These are phyloP conservation scores for Lamproptera curius DNA, from an alignment of 2,888 invertebrate species.

Conservation along the genomic window DNA sequence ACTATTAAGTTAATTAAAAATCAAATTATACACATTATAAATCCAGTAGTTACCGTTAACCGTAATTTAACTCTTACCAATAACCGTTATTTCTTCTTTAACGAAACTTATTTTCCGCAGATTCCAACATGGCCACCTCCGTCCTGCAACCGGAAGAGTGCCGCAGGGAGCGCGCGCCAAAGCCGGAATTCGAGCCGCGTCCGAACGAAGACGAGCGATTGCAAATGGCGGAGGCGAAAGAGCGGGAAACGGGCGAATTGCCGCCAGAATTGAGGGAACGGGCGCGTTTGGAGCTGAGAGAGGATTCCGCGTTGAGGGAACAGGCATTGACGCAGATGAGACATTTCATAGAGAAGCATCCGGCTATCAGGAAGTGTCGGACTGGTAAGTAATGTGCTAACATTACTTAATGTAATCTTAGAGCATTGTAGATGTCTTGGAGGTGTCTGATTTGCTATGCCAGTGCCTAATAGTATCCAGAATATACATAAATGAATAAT, in stretches of 20 bases:
- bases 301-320: conserved; percentile 85
- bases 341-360: conserved; percentile 90
- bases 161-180: conserved; percentile 55
- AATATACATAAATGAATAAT: too few relatives aligned
- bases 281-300: conserved; percentile 86
- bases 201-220: conserved; percentile 60
- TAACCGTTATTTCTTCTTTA: too few relatives aligned
- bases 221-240: conserved; percentile 52
- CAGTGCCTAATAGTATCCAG: too few relatives aligned
- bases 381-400: conserved; percentile 84
- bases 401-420: too few relatives aligned
- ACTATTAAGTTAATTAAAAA: too few relatives aligned
- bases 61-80: too few relatives aligned
- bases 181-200: conserved; percentile 45
- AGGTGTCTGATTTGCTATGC: too few relatives aligned
- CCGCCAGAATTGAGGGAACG: conserved; percentile 78
- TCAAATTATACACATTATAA: too few relatives aligned
- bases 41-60: too few relatives aligned
- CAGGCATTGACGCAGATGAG: conserved; percentile 88
- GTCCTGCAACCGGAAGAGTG: conserved; percentile 66
- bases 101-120: conserved; percentile 21
- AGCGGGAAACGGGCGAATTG: conserved; percentile 62
- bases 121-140: conserved; percentile 61
- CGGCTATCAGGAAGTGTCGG: conserved; percentile 88
- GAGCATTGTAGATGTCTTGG: too few relatives aligned